Evolutionary conservation across 2,113 vertebrate genomes (phyloP).

Genomic region (Hyperopisus bebe): DNA sequence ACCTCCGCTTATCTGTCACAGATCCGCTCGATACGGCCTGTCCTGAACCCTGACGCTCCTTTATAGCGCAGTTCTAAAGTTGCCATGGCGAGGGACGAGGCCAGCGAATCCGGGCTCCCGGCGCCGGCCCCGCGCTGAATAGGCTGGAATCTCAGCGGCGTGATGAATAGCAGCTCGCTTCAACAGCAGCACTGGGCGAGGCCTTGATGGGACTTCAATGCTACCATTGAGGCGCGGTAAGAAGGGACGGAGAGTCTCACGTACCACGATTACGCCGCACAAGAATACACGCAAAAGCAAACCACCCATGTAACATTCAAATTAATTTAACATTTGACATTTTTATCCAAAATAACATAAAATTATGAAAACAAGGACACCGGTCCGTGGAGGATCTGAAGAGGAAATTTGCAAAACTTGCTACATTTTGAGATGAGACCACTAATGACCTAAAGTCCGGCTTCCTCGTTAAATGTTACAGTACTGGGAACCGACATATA

Average conservation of each 20-base stretch:
- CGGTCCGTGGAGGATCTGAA: not conserved
- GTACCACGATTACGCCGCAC: not conserved
- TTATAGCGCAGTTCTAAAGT: conserved; percentile 45
- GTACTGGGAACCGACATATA: not conserved
- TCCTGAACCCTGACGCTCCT: conserved; percentile 14
- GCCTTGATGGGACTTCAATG: conserved; percentile 41
- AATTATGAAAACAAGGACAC: not conserved
- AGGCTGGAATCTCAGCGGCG: conserved; percentile 37
- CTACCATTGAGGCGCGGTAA: conserved; percentile 29
- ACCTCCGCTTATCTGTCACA: conserved; percentile 33
- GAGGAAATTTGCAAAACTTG: not conserved
- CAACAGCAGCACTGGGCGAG: conserved; percentile 32
- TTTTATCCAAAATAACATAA: not conserved
- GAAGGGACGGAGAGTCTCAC: not conserved
- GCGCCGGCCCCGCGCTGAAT: conserved; percentile 37
- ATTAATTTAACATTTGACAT: not conserved
- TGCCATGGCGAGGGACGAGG: conserved; percentile 49
- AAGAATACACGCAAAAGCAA: not conserved
- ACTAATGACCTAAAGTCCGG: not conserved
- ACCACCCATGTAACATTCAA: not conserved
- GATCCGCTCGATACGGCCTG: conserved; percentile 27
- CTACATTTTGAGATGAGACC: not conserved
- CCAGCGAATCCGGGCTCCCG: conserved; percentile 28
- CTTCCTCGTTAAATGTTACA: not conserved
- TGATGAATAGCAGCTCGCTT: conserved; percentile 42